These are phyloP conservation scores for Muraenolepis orangiensis DNA, from an alignment of 2,797 vertebrate species.

Conservation along the genomic window DNA sequence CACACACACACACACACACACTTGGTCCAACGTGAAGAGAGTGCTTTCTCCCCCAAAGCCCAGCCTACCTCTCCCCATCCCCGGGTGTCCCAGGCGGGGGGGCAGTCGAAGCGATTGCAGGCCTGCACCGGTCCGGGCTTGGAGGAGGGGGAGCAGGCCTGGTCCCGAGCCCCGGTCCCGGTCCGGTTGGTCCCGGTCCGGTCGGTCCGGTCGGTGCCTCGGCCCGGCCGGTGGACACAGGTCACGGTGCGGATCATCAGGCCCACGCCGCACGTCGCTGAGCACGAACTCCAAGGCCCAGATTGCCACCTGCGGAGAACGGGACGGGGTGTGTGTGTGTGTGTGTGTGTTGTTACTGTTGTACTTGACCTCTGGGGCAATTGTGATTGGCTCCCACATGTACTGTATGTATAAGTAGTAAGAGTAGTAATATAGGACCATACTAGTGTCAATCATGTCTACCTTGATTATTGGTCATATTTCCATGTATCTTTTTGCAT, in stretches of 20 bases:
- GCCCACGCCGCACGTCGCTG: constrained; percentile 90
- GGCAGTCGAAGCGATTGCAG: constrained; percentile 94
- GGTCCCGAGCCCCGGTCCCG: constrained; percentile 73
- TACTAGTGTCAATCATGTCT: too few relatives aligned
- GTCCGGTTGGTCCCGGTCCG: constrained; percentile 79
- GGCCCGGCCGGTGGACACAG: constrained; percentile 79
- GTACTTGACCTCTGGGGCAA: too few relatives aligned
- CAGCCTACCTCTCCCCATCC: constrained; percentile 85
- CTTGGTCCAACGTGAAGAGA: background rate
- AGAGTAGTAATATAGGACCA: too few relatives aligned
- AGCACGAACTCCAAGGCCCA: constrained; percentile 88
- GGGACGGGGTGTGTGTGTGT: background rate
- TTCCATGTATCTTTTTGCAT: too few relatives aligned
- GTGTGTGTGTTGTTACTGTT: too few relatives aligned
- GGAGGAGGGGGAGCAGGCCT: constrained; percentile 78
- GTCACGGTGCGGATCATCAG: constrained; percentile 85
- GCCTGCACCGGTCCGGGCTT: constrained; percentile 85
- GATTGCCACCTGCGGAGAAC: constrained; percentile 85
- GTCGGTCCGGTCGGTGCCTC: constrained; percentile 77
- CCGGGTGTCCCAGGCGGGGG: constrained; percentile 83
- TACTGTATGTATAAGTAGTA: too few relatives aligned
- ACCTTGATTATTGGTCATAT: too few relatives aligned
- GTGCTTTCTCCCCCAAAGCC: background rate
- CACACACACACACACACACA: background rate
- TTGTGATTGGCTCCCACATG: too few relatives aligned